A percentile compares a stretch with the other conserved stretches of the same genome.
Conservation (phyloP, 1,140 invertebrate genomes). For the Drosophila simulans region DNA sequence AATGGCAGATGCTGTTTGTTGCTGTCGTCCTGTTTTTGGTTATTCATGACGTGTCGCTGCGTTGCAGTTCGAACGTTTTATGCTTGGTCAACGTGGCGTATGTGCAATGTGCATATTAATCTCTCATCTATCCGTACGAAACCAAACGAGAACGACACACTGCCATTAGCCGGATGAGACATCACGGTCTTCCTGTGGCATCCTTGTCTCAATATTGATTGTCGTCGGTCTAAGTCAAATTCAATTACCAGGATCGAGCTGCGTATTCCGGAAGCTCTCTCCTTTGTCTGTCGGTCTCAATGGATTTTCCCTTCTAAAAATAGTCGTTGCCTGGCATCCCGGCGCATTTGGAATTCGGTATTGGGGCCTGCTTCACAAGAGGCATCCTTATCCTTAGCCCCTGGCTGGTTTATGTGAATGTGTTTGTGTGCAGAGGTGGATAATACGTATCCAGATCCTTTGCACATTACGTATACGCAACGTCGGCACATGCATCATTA, state of each 20-base stretch:
- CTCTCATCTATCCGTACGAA: constrained; percentile 17
- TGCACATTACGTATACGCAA: constrained; percentile 55
- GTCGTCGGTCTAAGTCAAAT: constrained; percentile 60
- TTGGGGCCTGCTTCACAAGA: constrained; percentile 22
- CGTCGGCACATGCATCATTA: constrained; percentile 49
- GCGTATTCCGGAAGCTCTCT: constrained; percentile 29
- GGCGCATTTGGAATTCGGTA: constrained; percentile 24
- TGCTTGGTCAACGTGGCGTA: constrained; percentile 49
- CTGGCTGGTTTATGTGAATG: background rate
- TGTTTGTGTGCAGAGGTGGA: constrained; percentile 2
- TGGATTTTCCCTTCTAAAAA: constrained; percentile 53
- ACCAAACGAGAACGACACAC: constrained; percentile 12
- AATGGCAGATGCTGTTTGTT: constrained; percentile 27
- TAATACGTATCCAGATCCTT: constrained; percentile 24
- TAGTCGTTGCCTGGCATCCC: constrained; percentile 47
- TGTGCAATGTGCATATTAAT: constrained; percentile 66
- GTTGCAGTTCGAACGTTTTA: constrained; percentile 21
- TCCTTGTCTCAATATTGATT: constrained; percentile 55
- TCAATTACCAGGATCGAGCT: constrained; percentile 59
- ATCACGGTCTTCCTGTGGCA: constrained; percentile 16
- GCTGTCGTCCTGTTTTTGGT: constrained; percentile 37
- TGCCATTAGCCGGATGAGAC: constrained; percentile 46
- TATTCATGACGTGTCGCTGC: constrained; percentile 52
- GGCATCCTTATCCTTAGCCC: constrained; percentile 3
- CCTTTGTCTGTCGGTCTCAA: constrained; percentile 32